Evolutionary conservation across 2,888 invertebrate species (phyloP), one percentile per base, ranked within the genome.

Genomic region (Tetrapedia diversipes): DNA sequence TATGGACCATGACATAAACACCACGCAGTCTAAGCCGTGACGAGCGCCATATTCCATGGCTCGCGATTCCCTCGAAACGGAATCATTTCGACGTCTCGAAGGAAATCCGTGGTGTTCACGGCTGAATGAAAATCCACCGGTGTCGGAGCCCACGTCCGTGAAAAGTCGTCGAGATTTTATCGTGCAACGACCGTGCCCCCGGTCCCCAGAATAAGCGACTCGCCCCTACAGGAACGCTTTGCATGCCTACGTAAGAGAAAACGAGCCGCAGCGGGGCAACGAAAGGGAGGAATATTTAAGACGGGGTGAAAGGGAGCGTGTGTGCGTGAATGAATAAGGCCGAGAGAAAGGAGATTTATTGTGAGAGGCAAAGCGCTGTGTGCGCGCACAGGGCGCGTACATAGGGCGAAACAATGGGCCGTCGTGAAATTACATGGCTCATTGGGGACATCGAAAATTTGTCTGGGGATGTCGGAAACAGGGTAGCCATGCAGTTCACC

Each of bases 111-210:
- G 8, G n/a, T 24, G 16, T 56, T 24, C 37, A 37, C 59, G 10
- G 14, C 2, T n/a, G 24, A 51, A 51, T 6, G 39, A 29, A 41
- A 64, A 64, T 49, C 63, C 37, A 10, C n/a, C 2, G 7, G 1
- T 7, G 29, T 22, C 22, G 32, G 2, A 24, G 2, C 4, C n/a
- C 24, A n/a, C n/a, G n/a, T n/a, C 34, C 24, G 3, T 34, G 37
- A 49, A 61, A 61, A 61, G 65, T 65, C 54, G 65, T 14, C 19
- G 32, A 29, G 56, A 65, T 65, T 45, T 45, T 56, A 65, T 65
- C 65, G 43, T n/a, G n/a, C 29, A 16, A 8, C 29, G 19, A 41
- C 19, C 63, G 24, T n/a, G 37, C 34, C 27, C 16, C 19, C 19
- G 8, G 19, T 1, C 10, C 6, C 11, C 22, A 24, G 54, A 32